Base-by-base conservation (phyloP, 2,888 invertebrate genomes). In the Lasioglossum villosulum region DNA sequence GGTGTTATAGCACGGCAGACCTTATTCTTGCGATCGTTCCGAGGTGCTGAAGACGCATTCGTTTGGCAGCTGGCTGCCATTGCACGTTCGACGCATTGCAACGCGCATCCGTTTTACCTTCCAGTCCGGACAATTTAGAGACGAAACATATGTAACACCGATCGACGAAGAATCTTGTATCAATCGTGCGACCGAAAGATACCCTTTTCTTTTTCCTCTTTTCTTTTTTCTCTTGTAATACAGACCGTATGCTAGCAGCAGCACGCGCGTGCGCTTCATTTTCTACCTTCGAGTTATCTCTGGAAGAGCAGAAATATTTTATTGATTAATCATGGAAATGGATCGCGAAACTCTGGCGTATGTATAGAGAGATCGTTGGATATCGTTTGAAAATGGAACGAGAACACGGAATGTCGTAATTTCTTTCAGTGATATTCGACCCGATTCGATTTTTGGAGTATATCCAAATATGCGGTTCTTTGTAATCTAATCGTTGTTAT, bases 41-140 rank as follows among this genome's bases (percentile, higher is more conserved):
- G 81, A 82, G 81, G 59, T 78, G 81, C 86, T 75, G 90, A 86
- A 84, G 88, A 86, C 70, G 81, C 84, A 82, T 88, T 84, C 81
- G 84, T 86, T 80, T 75, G 92, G 90, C 93, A 92, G 91, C 92
- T 88, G 93, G 90, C 93, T 93, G 93, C 86, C 90, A 80, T 77
- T 73, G 75, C 63, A 83, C 84, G 89, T 80, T 79, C 82, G 87
- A 84, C 77, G 85, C n/a, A 63, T 30, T 63, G 30, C 86, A 87
- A 88, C 72, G 72, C 45, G 77, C 86, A 74, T 80, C 84, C 68
- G 75, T 56, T 75, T 83, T 74, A 52, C 63, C 68, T 88, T 85
- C 77, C 77, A 80, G 78, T 80, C 75, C 27, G 74, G 52, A 78
- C 66, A 79, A 56, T 79, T 73, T 85, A 84, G 75, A 84, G 75